A percentile compares a stretch with the other conserved stretches of the same genome.
These are phyloP conservation scores for Campylomormyrus tamandua DNA, from an alignment of 2,113 vertebrate species.

Conservation along the genomic window DNA sequence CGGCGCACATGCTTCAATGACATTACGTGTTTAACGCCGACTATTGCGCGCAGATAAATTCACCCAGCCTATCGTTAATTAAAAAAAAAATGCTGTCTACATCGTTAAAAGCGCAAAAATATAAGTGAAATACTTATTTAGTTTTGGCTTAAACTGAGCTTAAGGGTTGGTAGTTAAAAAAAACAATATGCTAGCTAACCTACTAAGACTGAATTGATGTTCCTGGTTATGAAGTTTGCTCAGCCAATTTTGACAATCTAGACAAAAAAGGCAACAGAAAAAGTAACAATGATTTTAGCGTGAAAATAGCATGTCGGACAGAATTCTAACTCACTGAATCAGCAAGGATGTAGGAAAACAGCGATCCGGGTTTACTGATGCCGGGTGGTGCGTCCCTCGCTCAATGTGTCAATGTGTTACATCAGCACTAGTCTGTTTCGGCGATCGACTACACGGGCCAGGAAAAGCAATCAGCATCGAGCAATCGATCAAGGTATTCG, in stretches of 20 bases:
- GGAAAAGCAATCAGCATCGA: slow-evolving; percentile 21
- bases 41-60: background rate
- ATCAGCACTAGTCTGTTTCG: slow-evolving; percentile 49
- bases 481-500: background rate
- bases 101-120: background rate
- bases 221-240: background rate
- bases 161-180: background rate
- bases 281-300: background rate
- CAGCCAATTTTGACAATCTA: background rate
- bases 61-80: background rate
- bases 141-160: background rate
- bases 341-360: background rate
- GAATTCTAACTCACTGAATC: background rate
- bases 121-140: background rate
- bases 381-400: background rate
- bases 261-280: background rate
- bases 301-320: background rate
- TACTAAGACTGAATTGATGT: background rate
- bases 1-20: background rate
- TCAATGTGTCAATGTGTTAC: slow-evolving; percentile 48
- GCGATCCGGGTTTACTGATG: background rate
- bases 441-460: slow-evolving; percentile 27
- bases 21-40: background rate
- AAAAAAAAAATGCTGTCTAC: background rate
- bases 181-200: background rate